These are phyloP conservation scores for Alectoris magna DNA, from an alignment of 2,797 vertebrate genomes.

Conservation along the genomic window DNA sequence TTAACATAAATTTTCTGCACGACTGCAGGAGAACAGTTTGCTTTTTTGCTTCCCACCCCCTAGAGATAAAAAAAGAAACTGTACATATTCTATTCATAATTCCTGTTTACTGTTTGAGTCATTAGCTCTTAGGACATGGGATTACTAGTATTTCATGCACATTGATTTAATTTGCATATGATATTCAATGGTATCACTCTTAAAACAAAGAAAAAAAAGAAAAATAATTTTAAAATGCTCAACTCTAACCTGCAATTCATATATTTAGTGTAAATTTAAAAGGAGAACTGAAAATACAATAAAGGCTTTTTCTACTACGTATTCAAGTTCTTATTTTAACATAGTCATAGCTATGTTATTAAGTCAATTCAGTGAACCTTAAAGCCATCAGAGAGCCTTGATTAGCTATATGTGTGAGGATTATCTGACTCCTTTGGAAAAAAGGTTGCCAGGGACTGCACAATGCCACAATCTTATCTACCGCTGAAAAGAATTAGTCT, in stretches of 20 bases:
- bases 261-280: not conserved
- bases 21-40: not conserved
- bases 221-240: not conserved
- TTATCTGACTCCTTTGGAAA: rapidly evolving
- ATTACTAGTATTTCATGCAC: not conserved
- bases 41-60: not conserved
- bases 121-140: not conserved
- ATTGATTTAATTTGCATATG: not conserved
- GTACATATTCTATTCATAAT: not conserved
- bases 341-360: not conserved
- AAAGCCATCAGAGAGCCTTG: not conserved
- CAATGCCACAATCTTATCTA: not conserved
- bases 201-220: not conserved
- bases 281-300: not conserved
- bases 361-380: not conserved
- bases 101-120: not conserved
- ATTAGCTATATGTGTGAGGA: not conserved
- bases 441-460: rapidly evolving
- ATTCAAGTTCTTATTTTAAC: not conserved
- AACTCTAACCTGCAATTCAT: not conserved
- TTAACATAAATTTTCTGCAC: not conserved
- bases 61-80: not conserved
- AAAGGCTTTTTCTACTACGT: not conserved
- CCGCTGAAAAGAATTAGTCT: not conserved
- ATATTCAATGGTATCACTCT: not conserved